Base-by-base conservation (phyloP, 2,797 vertebrate species). In the Ambastaia sidthimunki region DNA sequence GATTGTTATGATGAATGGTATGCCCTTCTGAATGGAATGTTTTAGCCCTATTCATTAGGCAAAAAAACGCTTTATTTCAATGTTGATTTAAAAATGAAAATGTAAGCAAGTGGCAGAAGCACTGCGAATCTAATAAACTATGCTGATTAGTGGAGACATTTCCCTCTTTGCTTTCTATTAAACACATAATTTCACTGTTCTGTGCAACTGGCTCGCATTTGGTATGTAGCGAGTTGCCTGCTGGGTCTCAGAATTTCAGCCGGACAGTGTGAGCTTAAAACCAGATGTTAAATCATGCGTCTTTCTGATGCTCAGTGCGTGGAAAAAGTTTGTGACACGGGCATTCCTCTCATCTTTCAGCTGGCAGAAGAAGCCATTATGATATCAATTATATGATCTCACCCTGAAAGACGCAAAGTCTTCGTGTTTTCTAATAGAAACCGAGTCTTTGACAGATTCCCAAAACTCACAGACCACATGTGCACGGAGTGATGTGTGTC, bases 301-400 rank as follows among this genome's bases (percentile, higher is more conserved):
- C 57, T 48, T 48, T 63, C 50, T 78, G 25, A 60, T 78, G 37
- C 25, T 47, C 37, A 57, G 19, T 48, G 41, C 65, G 57, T 66
- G 10, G 57, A 76, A 16, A 54, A 71, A 28, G 23, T 18, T n/a
- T 71, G 74, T 21, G 59, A 31, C 72, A 50, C 13, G 59, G 54
- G 55, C 54, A 55, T 57, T 71, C 59, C 66, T 65, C 57, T 76
- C 59, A 57, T 71, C 62, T 81, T 81, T 77, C 59, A 47, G 44
- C 19, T 50, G 19, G 21, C 47, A 71, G 13, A 71, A 66, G 62
- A 37, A 65, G 23, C 48, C 11, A 66, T 80, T 67, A 69, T 74
- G 18, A 37, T 74, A 50, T 69, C 44, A 54, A 69, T 60, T 44
- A 25, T 74, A 74, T 63, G 55, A 62, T 74, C 63, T 75, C 34